Evolutionary conservation across 1,140 invertebrate genomes (phyloP), one percentile per base, ranked within the genome.

Genomic region (Berghia stephanieae): DNA sequence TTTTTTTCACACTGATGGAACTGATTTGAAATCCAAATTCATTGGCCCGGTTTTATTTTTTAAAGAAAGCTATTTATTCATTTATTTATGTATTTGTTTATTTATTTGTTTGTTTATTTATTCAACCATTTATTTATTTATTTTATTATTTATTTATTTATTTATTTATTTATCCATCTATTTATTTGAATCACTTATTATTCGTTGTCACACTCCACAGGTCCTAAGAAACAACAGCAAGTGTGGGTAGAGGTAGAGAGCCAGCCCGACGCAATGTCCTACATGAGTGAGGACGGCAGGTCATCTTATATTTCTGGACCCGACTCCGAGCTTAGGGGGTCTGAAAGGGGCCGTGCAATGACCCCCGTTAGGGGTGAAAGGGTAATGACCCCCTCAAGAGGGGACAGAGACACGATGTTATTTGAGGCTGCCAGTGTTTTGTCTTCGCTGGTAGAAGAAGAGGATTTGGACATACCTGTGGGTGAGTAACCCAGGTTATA

Each of bases 391-490:
- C n/a, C n/a, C n/a, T n/a, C n/a, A n/a, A n/a, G n/a, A n/a, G n/a
- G 27, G 24, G 71, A 73, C 6, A 40, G 71, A 5, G 44, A 24
- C 10, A 31, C 6, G 5, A 57, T 55, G 44, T 49, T 55, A 5
- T n/a, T 49, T 57, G 71, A 73, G 71, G 44, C 49, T 5, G 44
- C 49, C 5, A 73, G 18, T 38, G 49, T 55, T 31, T 18, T 73
- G 46, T 57, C 71, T 4, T 73, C 46, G 4, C 27, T 73, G 40
- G 60, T 75, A n/a, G 67, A 76, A 44, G 80, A 79, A 49, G 77
- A 77, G 49, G 68, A 38, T 40, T 31, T 49, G 38, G 75, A 46
- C 43, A 31, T 40, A 3, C 38, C 21, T 63, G 42, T 42, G 36
- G 46, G 57, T 66, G 63, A 75, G 36, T 31, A n/a, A n/a, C n/a